A percentile compares a stretch with the other conserved stretches of the same genome.
Conservation (phyloP, 2,113 vertebrate genomes). For the Archilochus colubris region DNA sequence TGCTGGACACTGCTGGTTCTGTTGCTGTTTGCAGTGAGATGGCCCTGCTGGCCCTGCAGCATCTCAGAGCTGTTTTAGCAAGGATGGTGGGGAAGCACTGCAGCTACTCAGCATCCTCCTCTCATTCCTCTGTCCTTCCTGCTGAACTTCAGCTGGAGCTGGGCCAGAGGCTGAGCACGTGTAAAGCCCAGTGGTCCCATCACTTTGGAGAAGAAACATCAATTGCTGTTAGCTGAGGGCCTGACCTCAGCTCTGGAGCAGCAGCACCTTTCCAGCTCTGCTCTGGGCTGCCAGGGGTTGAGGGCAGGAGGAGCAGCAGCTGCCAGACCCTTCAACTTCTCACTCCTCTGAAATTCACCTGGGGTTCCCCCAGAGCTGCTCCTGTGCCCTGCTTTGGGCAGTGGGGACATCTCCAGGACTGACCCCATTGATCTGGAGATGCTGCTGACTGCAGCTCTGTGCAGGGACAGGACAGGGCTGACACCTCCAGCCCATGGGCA, state of each 20-base stretch:
- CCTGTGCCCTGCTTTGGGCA: neutral
- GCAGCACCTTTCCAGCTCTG: neutral
- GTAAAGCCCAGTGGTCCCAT: neutral
- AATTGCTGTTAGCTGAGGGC: neutral
- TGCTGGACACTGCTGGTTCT: neutral
- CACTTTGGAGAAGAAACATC: neutral
- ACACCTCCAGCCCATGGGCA: no score
- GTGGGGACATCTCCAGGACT: neutral
- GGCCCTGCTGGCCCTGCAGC: constrained; percentile 24
- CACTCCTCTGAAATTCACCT: rapidly evolving
- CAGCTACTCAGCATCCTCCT: neutral
- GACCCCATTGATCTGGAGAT: neutral
- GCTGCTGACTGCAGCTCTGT: neutral
- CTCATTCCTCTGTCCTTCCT: neutral
- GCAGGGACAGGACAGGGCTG: neutral
- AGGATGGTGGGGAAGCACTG: constrained; percentile 12
- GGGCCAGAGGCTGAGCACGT: neutral
- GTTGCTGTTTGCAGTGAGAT: constrained; percentile 21
- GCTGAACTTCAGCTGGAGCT: neutral
- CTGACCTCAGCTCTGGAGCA: neutral
- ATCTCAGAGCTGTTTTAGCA: neutral
- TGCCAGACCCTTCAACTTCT: neutral
- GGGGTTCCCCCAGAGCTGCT: neutral
- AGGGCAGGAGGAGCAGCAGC: neutral
- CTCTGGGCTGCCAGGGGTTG: no score